These are phyloP conservation scores for Leucoraja erinaceus DNA, from an alignment of 2,113 vertebrate genomes.

Conservation along the genomic window DNA sequence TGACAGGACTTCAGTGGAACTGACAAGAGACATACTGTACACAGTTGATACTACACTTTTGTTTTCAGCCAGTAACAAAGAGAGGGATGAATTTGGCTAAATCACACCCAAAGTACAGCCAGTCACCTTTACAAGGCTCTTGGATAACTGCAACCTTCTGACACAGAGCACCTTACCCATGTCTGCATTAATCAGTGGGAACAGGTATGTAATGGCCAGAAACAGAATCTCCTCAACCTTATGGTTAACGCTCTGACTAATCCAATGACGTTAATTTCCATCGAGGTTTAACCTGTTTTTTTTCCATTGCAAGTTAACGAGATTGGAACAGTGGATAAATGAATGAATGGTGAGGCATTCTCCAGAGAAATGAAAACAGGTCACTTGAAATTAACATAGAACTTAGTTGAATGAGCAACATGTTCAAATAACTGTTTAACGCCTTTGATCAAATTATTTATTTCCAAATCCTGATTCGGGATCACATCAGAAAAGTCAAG, in stretches of 20 bases:
- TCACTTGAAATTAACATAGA: neutral
- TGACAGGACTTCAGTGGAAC: neutral
- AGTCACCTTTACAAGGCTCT: conserved; percentile 8
- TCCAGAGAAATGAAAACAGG: conserved; percentile 11
- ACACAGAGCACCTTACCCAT: neutral
- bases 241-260: neutral
- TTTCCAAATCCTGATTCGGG: neutral
- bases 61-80: conserved; percentile 9
- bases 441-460: neutral
- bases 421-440: neutral
- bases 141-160: neutral
- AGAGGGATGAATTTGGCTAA: neutral
- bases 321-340: neutral
- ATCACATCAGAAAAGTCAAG: neutral
- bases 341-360: neutral
- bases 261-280: neutral
- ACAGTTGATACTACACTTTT: conserved; percentile 6
- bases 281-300: neutral
- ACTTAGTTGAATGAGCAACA: neutral
- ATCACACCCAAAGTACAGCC: conserved; percentile 24
- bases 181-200: neutral
- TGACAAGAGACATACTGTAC: neutral
- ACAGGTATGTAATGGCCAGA: neutral
- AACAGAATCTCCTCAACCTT: neutral
- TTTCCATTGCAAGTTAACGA: neutral